phyloP scores from a whole-genome alignment of 2,888 invertebrate species.

The Heliconius aoede region DNA sequence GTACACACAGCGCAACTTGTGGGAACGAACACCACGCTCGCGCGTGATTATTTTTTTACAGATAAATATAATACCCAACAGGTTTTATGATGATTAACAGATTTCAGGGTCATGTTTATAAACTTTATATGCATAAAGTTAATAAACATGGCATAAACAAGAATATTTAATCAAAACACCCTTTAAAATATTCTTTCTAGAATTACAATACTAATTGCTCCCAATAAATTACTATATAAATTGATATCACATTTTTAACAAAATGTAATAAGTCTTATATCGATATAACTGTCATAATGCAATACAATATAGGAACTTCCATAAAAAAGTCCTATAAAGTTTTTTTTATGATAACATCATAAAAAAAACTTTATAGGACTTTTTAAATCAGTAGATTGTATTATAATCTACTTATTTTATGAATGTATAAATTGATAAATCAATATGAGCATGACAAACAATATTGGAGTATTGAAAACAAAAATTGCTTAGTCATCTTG shows the following conservation, averaged over 20 bases:
- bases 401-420: conserved; percentile 8
- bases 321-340: background rate
- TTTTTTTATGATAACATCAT: no score
- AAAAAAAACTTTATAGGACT: background rate
- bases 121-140: background rate
- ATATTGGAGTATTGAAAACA: background rate
- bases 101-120: background rate
- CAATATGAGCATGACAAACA: conserved; percentile 7
- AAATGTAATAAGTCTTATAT: background rate
- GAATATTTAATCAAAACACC: background rate
- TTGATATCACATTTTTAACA: background rate
- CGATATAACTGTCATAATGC: background rate
- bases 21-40: background rate
- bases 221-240: conserved; percentile 14
- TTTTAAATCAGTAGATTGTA: conserved; percentile 13
- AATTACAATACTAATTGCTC: conserved; percentile 18
- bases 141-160: no score
- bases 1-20: background rate
- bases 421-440: conserved; percentile 11
- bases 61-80: background rate
- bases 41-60: background rate
- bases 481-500: conserved; percentile 10
- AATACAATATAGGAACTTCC: conserved; percentile 15
- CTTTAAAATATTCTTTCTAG: background rate
- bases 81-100: background rate